phyloP scores from a whole-genome alignment of 1,140 invertebrate species.

The Chymomyza costata region DNA sequence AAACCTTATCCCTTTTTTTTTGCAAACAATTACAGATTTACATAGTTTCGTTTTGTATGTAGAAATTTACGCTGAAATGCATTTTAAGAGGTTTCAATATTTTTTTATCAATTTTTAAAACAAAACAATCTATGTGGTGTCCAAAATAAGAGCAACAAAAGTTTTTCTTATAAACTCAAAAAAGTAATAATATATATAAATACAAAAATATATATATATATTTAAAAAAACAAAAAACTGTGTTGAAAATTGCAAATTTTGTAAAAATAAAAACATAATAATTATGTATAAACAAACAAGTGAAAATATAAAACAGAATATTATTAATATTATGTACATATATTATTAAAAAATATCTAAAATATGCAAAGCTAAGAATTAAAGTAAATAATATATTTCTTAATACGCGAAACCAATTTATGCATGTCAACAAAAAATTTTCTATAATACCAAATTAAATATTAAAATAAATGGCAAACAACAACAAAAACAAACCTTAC shows the following conservation, averaged over 20 bases:
- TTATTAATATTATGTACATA: slow-evolving; percentile 38
- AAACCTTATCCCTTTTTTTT: too few species aligned
- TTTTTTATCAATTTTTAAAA: slow-evolving; percentile 15
- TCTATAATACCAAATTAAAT: too few species aligned
- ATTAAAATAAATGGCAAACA: too few species aligned
- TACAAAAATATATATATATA: slow-evolving; percentile 21
- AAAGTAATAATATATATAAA: slow-evolving; percentile 6
- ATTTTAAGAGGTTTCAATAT: slow-evolving; percentile 25
- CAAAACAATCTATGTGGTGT: slow-evolving; percentile 28
- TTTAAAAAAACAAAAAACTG: slow-evolving; percentile 41
- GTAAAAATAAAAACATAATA: slow-evolving; percentile 44
- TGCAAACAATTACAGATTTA: slow-evolving; percentile 14
- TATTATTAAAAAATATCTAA: slow-evolving; percentile 30
- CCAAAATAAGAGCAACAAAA: slow-evolving; percentile 31
- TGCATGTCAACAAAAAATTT: too few species aligned
- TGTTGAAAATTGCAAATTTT: slow-evolving; percentile 68
- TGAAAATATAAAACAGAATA: too few species aligned
- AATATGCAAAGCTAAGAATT: too few species aligned
- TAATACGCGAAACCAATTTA: too few species aligned
- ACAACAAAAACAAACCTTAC: too few species aligned
- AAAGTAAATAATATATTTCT: too few species aligned
- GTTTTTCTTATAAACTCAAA: slow-evolving; percentile 27
- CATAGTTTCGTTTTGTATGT: slow-evolving; percentile 9
- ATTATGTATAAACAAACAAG: slow-evolving; percentile 50
- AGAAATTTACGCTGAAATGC: slow-evolving; percentile 5